Evolutionary conservation across 2,797 vertebrate genomes (phyloP).

Genomic region (Microcaecilia unicolor): DNA sequence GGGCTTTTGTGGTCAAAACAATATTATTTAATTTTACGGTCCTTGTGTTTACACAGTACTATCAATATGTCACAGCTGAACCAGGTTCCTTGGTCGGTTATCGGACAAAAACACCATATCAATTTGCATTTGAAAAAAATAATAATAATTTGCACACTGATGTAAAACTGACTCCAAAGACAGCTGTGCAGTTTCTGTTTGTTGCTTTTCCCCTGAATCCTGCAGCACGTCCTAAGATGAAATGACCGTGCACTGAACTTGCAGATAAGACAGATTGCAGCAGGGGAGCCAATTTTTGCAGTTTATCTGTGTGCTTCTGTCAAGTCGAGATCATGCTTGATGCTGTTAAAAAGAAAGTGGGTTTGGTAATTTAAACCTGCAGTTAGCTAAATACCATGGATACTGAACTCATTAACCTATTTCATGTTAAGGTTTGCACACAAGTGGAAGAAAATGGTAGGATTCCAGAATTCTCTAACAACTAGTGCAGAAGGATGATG

Average conservation of each 20-base stretch:
- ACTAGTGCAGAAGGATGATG: no score
- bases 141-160: background rate
- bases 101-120: fast-evolving
- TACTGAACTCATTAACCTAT: slow-evolving; percentile 1
- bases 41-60: fast-evolving
- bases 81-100: fast-evolving
- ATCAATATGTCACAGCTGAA: fast-evolving
- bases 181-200: background rate
- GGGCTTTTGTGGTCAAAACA: no score
- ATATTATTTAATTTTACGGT: no score
- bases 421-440: slow-evolving; percentile 7
- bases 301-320: background rate
- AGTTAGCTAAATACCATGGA: background rate
- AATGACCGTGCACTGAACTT: background rate
- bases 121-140: fast-evolving
- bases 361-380: background rate
- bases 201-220: background rate
- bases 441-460: background rate
- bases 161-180: fast-evolving
- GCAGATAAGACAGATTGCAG: slow-evolving; percentile 17
- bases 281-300: background rate
- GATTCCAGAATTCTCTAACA: no score
- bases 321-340: background rate
- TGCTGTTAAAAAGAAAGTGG: background rate
- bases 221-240: background rate